Base-by-base conservation (phyloP, 2,797 vertebrate species). In the Macroramphosus scolopax region DNA sequence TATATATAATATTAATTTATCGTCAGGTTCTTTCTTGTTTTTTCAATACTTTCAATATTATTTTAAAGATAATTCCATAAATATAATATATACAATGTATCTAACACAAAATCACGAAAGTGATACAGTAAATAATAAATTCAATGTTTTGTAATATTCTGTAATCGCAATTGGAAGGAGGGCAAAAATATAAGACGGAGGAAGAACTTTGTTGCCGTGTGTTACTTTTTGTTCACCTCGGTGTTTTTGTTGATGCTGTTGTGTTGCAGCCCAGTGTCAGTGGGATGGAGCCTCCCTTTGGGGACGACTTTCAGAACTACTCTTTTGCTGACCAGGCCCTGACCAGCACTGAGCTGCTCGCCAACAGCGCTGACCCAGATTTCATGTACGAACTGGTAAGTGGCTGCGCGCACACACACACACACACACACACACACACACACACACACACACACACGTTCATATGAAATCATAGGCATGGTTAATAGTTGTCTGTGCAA, bases 381-480 rank as follows among this genome's bases (percentile, higher is more conserved):
- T 98, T 99, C 89, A 98, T 99, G 94, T 99, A 99, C 63, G 95
- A 98, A 83, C 86, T 97, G 93, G 96, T 99, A 84, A 92, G 96
- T 81, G 18, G 6, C 32, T 13, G 0, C 14, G 1, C 52, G 1
- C 12, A 5, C 40, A 18, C 46, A 36, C 44, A 6, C 45, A 14
- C 34, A 31, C 40, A 20, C 38, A 17, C 18, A 29, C 44, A n/a
- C 34, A 18, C 11, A 8, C 28, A 13, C 36, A 25, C 50, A 38
- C 32, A 33, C 36, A 16, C 22, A 15, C 14, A 12, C 32, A 25
- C 54, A n/a, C 48, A 32, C 20, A 32, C 5, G 2, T 12, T 10
- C 13, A 9, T 41, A 30, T 24, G 8, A 36, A 22, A 31, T 4
- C 0, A 0, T 25, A 7, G 24, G 18, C 39, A n/a, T 1, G 2